Percentiles rank a stretch among this genome's conserved stretches.
Conservation (phyloP, 2,888 invertebrate species). For the Mycalesis mineus region DNA sequence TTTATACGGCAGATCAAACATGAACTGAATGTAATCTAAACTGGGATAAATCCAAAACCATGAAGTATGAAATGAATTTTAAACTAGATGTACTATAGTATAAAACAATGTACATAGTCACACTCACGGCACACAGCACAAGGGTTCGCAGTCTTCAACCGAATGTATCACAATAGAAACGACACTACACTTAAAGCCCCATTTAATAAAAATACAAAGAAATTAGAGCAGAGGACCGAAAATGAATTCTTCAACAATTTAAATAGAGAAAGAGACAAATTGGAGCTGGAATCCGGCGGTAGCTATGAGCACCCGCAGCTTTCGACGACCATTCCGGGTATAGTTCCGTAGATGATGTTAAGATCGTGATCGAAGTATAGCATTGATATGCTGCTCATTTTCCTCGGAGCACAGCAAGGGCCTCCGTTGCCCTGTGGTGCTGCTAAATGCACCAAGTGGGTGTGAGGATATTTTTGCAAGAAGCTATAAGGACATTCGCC, state of each 20-base stretch:
- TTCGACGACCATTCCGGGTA: constrained; percentile 97
- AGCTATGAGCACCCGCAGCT: constrained; percentile 92
- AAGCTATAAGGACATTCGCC: constrained; percentile 95
- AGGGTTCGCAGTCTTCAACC: constrained; percentile 67
- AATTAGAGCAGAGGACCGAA: constrained; percentile 3
- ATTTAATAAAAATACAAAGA: constrained; percentile 30
- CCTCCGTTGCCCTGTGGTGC: constrained; percentile 86
- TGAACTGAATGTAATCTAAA: constrained; percentile 8
- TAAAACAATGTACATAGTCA: constrained; percentile 50
- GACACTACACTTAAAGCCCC: constrained; percentile 52
- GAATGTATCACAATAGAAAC: constrained; percentile 68
- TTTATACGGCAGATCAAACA: background rate
- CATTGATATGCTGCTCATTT: constrained; percentile 92
- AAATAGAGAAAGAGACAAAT: background rate
- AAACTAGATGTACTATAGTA: constrained; percentile 24
- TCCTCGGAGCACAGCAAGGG: constrained; percentile 95
- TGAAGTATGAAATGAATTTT: constrained; percentile 22
- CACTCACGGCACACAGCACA: constrained; percentile 67
- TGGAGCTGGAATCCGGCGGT: constrained; percentile 29
- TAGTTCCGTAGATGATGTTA: constrained; percentile 90
- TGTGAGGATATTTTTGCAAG: constrained; percentile 91
- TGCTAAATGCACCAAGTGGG: constrained; percentile 90
- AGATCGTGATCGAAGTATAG: constrained; percentile 93
- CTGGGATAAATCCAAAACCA: constrained; percentile 18
- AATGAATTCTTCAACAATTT: constrained; percentile 10